phyloP scores from a whole-genome alignment of 2,888 invertebrate species.

The Callosobruchus maculatus region DNA sequence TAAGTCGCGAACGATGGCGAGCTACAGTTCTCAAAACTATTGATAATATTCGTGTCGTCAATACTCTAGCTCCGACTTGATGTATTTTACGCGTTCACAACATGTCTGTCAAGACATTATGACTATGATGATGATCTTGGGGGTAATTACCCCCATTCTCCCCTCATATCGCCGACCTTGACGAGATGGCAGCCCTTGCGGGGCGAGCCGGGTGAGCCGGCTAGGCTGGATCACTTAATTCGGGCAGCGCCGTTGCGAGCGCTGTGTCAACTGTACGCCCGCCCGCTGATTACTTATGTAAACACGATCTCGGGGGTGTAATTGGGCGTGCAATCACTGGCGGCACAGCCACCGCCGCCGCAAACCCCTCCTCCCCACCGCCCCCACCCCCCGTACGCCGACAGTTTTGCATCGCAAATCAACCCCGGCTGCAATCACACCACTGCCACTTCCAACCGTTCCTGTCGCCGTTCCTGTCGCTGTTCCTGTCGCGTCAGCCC shows the following conservation, averaged over 20 bases:
- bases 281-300: constrained; percentile 50
- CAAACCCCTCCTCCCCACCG: constrained; percentile 24
- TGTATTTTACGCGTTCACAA: too few species aligned
- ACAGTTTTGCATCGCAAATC: constrained; percentile 44
- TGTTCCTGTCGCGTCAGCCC: neutral
- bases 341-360: constrained; percentile 33
- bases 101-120: too few species aligned
- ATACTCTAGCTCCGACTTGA: too few species aligned
- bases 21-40: too few species aligned
- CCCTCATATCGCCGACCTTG: too few species aligned
- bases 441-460: too few species aligned
- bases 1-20: too few species aligned
- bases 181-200: constrained; percentile 12
- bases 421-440: constrained; percentile 31
- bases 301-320: constrained; percentile 52
- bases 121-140: too few species aligned
- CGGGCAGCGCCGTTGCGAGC: constrained; percentile 40
- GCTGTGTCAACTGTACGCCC: constrained; percentile 43
- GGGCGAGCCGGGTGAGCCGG: neutral
- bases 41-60: too few species aligned
- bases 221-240: constrained; percentile 45
- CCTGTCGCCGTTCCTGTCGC: too few species aligned
- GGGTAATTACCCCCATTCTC: too few species aligned
- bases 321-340: constrained; percentile 52
- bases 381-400: constrained; percentile 10